Evolutionary conservation across 2,888 invertebrate genomes (phyloP), one percentile per base, ranked within the genome.

Genomic region (Leucophenga maculata): DNA sequence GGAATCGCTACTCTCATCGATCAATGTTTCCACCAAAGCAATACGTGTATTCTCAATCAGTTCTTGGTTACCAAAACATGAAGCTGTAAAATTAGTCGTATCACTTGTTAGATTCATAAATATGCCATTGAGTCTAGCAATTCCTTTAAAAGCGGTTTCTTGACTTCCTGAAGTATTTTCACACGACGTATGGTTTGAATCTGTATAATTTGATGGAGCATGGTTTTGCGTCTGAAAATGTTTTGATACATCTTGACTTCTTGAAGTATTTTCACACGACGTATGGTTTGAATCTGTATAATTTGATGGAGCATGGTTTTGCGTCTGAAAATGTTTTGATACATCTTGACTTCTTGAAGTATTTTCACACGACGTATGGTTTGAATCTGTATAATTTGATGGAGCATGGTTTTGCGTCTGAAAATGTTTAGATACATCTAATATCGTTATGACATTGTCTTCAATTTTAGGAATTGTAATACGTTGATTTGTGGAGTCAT

Each of bases 371-470:
- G n/a, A n/a, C n/a, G n/a, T n/a, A 1, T 48, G 14, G n/a, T 31
- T 14, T 60, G 59, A 31, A 9, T 3, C 16, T 32, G 16, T 6
- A n/a, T 13, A 3, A 16, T 3, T 22, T 50, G 65, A 3, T 26
- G 14, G 62, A n/a, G n/a, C n/a, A n/a, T n/a, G n/a, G n/a, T n/a
- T 68, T 16, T 80, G 74, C 0, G 74, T 69, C n/a, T 68, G 67
- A 55, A 81, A 81, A 65, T 76, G 78, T 1, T 20, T 70, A 0
- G 81, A 81, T 9, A 83, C 84, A 74, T 86, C 85, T 0, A 85
- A 83, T 65, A 85, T 80, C 3, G 83, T 83, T 14, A 84, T 83
- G 1, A 83, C 75, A 52, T 84, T 81, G 9, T 77, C 76, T 32
- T 82, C 83, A 57, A 67, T 72, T 22, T 62, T 39, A 11, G 44